phyloP scores from a whole-genome alignment of 92 coral and sea anemone genomes.

The Palythoa grandis region DNA sequence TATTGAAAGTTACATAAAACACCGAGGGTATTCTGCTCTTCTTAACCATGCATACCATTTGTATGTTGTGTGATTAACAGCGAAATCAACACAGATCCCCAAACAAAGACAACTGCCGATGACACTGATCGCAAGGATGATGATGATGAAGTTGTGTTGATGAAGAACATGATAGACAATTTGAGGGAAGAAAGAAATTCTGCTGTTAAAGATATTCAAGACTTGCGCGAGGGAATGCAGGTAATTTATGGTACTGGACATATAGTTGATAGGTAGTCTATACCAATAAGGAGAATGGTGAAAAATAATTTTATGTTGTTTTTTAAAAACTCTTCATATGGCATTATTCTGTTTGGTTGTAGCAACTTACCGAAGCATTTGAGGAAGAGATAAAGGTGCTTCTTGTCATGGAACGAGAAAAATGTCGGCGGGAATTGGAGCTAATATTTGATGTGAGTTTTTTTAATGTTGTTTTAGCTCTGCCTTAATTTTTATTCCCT shows the following conservation, averaged over 20 bases:
- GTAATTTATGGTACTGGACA: conserved; percentile 8
- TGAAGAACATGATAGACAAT: conserved; percentile 50
- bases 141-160: conserved; percentile 46
- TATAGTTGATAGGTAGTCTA: background rate
- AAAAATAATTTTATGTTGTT: background rate
- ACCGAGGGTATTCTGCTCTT: background rate
- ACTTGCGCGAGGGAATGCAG: conserved; percentile 86
- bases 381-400: conserved; percentile 78
- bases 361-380: conserved; percentile 87
- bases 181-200: conserved; percentile 70
- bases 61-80: background rate
- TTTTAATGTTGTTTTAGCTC: too few relatives aligned
- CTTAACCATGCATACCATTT: background rate
- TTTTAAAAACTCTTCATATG: too few relatives aligned
- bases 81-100: background rate
- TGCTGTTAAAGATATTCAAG: conserved; percentile 72
- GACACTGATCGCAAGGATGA: background rate
- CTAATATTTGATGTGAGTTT: conserved; percentile 20
- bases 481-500: too few relatives aligned
- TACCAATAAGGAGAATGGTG: too few relatives aligned
- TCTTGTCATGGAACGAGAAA: conserved; percentile 59
- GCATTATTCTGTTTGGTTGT: background rate
- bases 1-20: too few relatives aligned
- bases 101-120: background rate
- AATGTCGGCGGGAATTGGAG: conserved; percentile 50